Conservation (phyloP, 2,888 invertebrate species). For the Synanthedon myopaeformis region DNA sequence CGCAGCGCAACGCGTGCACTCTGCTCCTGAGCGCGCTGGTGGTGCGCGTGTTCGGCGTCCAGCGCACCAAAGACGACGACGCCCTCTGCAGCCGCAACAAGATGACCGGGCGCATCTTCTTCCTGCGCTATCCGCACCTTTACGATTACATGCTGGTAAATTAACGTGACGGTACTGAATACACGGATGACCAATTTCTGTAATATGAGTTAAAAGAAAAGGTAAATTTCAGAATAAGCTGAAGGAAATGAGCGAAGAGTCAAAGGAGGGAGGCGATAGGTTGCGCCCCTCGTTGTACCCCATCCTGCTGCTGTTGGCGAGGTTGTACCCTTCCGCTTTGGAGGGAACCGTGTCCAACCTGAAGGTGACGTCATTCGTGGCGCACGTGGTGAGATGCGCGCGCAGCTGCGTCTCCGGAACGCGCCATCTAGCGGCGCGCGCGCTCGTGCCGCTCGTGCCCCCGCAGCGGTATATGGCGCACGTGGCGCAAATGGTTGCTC, state of each 20-base stretch:
- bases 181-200: no score
- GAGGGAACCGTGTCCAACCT: conserved; percentile 78
- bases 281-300: conserved; percentile 79
- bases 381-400: conserved; percentile 74
- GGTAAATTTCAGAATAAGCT: conserved; percentile 8
- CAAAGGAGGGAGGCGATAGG: conserved; percentile 17
- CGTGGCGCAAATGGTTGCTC: conserved; percentile 21
- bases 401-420: conserved; percentile 76
- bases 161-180: no score
- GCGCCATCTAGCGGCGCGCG: conserved; percentile 79
- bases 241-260: conserved; percentile 40
- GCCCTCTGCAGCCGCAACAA: conserved; percentile 73
- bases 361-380: conserved; percentile 77
- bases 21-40: conserved; percentile 86
- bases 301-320: conserved; percentile 79
- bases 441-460: conserved; percentile 42
- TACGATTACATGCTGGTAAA: conserved; percentile 67
- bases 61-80: conserved; percentile 70
- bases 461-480: conserved; percentile 28
- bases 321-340: conserved; percentile 80
- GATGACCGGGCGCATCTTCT: conserved; percentile 85
- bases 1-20: conserved; percentile 87
- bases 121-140: conserved; percentile 71
- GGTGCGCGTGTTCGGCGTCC: conserved; percentile 89
- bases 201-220: no score